Conservation (phyloP, 2,797 vertebrate species). For the Rhadinocentrus ornatus region DNA sequence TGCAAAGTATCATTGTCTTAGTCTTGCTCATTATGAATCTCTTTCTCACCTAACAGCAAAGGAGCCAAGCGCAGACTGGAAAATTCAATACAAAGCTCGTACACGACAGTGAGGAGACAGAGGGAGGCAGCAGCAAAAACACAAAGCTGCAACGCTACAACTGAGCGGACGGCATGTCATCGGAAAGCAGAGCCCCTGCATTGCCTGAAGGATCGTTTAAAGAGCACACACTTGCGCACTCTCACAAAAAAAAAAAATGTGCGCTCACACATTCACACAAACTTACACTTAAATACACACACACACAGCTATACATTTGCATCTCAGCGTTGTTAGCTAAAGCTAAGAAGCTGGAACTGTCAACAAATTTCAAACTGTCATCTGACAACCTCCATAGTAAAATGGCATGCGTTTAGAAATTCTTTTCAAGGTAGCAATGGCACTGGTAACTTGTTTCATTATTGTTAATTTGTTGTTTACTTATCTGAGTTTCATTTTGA, state of each 20-base stretch:
- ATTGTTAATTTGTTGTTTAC: conserved; percentile 81
- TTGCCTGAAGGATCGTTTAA: conserved; percentile 79
- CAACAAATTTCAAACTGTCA: conserved; percentile 68
- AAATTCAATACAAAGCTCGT: conserved; percentile 72
- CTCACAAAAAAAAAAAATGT: conserved; percentile 63
- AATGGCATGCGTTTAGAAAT: conserved; percentile 87
- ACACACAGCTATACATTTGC: conserved; percentile 39
- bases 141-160: conserved; percentile 77
- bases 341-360: conserved; percentile 77
- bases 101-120: conserved; percentile 71
- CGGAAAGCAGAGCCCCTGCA: conserved; percentile 69
- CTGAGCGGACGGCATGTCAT: conserved; percentile 73
- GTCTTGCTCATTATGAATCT: conserved; percentile 53
- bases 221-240: conserved; percentile 80
- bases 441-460: conserved; percentile 84
- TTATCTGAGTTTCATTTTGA: conserved; percentile 77
- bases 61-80: conserved; percentile 72
- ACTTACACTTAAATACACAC: conserved; percentile 41
- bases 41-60: conserved; percentile 73
- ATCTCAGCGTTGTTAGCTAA: conserved; percentile 71
- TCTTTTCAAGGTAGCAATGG: conserved; percentile 81
- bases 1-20: conserved; percentile 37
- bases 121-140: conserved; percentile 70
- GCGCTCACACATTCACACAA: conserved; percentile 45
- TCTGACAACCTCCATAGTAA: conserved; percentile 81